Conservation (phyloP, 2,797 vertebrate species). For the Ctenochaetus hawaiiensis region DNA sequence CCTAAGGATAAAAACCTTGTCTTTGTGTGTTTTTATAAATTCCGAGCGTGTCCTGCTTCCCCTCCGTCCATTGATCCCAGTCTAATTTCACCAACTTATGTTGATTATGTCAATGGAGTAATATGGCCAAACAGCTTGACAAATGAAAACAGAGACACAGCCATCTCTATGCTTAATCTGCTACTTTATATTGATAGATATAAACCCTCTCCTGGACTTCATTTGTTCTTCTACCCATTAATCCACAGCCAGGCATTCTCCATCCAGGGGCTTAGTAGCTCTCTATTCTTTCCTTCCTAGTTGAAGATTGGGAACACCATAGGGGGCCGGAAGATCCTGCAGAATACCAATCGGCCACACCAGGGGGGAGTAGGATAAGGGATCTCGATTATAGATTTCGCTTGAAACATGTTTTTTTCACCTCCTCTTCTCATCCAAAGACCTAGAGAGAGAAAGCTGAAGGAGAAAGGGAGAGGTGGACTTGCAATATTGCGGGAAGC, state of each 20-base stretch:
- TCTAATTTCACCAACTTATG: conserved; percentile 67
- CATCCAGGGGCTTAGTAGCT: conserved; percentile 84
- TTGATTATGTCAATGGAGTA: conserved; percentile 66
- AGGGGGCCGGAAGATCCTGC: conserved; percentile 83
- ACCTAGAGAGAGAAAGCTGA: conserved; percentile 44
- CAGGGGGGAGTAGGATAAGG: conserved; percentile 81
- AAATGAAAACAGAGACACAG: conserved; percentile 73
- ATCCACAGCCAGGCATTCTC: conserved; percentile 85
- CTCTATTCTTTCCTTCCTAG: conserved; percentile 86
- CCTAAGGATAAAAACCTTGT: conserved; percentile 6
- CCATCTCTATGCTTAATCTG: conserved; percentile 73
- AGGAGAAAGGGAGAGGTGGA: conserved; percentile 57
- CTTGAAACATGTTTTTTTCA: conserved; percentile 78
- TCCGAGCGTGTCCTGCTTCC: conserved; percentile 44
- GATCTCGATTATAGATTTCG: conserved; percentile 89
- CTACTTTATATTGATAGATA: conserved; percentile 86
- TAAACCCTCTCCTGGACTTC: conserved; percentile 85
- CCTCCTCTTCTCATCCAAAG: conserved; percentile 62
- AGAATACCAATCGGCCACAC: conserved; percentile 89
- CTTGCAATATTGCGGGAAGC: conserved; percentile 49
- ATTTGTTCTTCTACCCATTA: conserved; percentile 88
- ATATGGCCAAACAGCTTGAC: conserved; percentile 71
- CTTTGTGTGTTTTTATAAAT: conserved; percentile 48
- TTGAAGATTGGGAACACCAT: conserved; percentile 86
- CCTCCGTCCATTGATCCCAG: conserved; percentile 64